A percentile compares a stretch with the other conserved stretches of the same genome.
These are phyloP conservation scores for Tachyglossus aculeatus DNA, from an alignment of 2,797 vertebrate genomes.

Conservation along the genomic window DNA sequence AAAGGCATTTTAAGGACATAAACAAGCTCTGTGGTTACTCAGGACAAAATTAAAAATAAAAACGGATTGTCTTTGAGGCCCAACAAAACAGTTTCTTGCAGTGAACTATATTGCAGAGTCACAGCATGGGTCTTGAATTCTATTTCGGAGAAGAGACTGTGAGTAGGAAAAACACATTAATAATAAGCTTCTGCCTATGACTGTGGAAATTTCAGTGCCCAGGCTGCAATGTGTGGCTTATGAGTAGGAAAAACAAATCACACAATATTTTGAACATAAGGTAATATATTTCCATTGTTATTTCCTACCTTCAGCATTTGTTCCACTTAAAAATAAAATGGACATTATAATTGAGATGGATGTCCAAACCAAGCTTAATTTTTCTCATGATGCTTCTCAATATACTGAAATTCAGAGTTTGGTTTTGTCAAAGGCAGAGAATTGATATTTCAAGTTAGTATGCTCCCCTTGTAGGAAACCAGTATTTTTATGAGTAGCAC, in stretches of 20 bases:
- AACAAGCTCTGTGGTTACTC: slow-evolving; percentile 68
- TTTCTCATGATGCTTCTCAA: neutral
- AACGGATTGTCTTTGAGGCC: slow-evolving; percentile 71
- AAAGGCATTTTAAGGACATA: slow-evolving; percentile 74
- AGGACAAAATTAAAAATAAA: slow-evolving; percentile 75
- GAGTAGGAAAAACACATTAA: slow-evolving; percentile 66
- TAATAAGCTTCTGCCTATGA: slow-evolving; percentile 62
- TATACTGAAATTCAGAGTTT: neutral
- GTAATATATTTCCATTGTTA: neutral
- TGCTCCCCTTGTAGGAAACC: neutral
- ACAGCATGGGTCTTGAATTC: slow-evolving; percentile 70
- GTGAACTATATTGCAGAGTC: slow-evolving; percentile 69
- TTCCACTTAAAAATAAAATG: slow-evolving; percentile 7
- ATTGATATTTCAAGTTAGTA: neutral
- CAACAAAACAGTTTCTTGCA: slow-evolving; percentile 69
- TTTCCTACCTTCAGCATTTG: neutral
- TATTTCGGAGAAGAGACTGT: slow-evolving; percentile 55
- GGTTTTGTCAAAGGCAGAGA: neutral
- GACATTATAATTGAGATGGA: neutral
- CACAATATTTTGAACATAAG: neutral
- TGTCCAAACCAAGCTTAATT: neutral
- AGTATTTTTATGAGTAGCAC: neutral
- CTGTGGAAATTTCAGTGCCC: slow-evolving; percentile 56
- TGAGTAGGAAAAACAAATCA: neutral
- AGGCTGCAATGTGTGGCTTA: neutral